A percentile compares a stretch with the other conserved stretches of the same genome.
These are phyloP conservation scores for Aplysina aerophoba DNA, from an alignment of 37 sponge, comb jelly and placozoan genomes.

Conservation along the genomic window DNA sequence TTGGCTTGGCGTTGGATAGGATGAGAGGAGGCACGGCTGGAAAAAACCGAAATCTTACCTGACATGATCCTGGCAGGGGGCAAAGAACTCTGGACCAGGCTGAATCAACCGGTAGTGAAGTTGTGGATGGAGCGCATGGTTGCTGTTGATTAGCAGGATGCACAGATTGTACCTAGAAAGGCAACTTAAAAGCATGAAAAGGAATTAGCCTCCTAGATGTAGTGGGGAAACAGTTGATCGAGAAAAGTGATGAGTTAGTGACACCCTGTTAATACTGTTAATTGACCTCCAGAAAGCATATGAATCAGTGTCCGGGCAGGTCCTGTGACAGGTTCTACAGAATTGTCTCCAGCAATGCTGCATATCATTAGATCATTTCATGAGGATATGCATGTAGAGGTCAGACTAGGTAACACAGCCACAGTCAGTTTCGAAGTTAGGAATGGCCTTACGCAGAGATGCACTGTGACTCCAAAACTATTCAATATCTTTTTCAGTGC, in stretches of 20 bases:
- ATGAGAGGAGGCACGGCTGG: constrained; percentile 31
- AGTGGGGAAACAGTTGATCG: neutral
- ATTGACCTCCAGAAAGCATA: neutral
- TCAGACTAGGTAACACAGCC: neutral
- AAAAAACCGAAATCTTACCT: constrained; percentile 28
- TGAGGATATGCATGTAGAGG: constrained; percentile 6
- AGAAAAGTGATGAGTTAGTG: neutral
- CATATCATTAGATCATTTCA: neutral
- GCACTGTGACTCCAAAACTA: constrained; percentile 26
- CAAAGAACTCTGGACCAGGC: no score
- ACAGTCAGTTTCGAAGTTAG: neutral
- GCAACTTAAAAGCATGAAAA: no score
- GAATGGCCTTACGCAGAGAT: constrained; percentile 2
- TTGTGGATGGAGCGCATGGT: constrained; percentile 41
- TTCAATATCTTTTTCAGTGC: constrained; percentile 39
- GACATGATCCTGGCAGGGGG: constrained; percentile 34
- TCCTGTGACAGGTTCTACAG: neutral
- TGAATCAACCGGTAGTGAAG: constrained; percentile 31
- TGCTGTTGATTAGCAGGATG: constrained; percentile 26
- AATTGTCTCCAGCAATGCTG: neutral
- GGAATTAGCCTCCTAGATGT: neutral
- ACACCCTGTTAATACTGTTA: neutral
- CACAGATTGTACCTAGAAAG: no score
- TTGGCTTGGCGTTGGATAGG: neutral
- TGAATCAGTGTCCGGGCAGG: neutral